Base-by-base conservation (phyloP, 2,113 vertebrate genomes). In the Brienomyrus longianalis region DNA sequence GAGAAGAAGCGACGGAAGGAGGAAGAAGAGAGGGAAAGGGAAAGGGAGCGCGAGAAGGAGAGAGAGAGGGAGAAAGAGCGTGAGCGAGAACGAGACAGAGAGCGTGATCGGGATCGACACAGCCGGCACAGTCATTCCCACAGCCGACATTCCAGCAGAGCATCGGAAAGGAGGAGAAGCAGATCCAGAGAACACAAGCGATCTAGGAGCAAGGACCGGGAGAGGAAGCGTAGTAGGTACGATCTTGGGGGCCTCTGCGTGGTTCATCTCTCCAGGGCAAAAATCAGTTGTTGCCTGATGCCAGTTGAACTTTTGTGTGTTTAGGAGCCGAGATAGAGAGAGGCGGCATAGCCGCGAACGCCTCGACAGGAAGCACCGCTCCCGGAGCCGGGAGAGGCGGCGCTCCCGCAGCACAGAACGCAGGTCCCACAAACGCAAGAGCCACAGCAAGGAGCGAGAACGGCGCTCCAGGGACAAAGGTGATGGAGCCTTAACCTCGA, bases 391-490 rank as follows among this genome's bases (percentile, higher is more conserved):
- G 50, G 98, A 99, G 88, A 95, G 96, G 91, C 97, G 94, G 92
- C 95, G 97, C 90, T 99, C 98, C 10, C 98, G 97, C 92, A 99
- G 98, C 93, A 94, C 97, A 0, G 98, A 99, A 89, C 97, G 97
- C 91, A 98, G 97, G 93, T 97, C 97, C 59, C 98, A 98, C 92
- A 98, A 97, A 90, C 97, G 97, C 93, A 96, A 96, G 92, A 97
- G 97, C 94, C 96, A 95, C 95, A 98, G 98, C 90, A 94, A 95
- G 94, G 97, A 97, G 54, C 96, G 97, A 94, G 97, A 98, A 70
- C 95, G 96, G 95, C 97, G 97, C 93, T 98, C 98, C 52, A 98
- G 97, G 95, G 98, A 99, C 94, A 99, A 97, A 98, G 98, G 98
- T 98, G 74, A 80, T 6, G 35, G 35, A 15, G 74, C 74, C 13